phyloP scores from a whole-genome alignment of 2,113 vertebrate genomes.

The Centropus unirufus region DNA sequence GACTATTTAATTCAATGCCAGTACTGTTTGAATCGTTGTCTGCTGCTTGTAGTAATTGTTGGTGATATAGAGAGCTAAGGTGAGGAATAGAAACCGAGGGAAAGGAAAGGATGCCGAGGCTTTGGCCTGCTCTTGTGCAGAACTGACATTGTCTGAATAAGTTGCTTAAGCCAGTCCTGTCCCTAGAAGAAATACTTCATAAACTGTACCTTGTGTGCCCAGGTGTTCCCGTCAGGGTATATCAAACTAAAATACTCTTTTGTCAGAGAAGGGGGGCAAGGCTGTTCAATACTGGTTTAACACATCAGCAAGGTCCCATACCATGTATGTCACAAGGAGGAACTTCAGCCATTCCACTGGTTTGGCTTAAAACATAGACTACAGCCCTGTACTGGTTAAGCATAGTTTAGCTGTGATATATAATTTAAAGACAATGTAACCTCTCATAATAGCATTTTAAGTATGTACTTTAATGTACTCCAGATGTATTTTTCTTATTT shows the following conservation, averaged over 20 bases:
- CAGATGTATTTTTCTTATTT: not conserved
- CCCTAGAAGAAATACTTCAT: not conserved
- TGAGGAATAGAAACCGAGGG: not conserved
- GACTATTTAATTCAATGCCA: not conserved
- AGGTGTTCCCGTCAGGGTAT: not conserved
- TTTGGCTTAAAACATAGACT: not conserved
- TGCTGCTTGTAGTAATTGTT: not conserved
- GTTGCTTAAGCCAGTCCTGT: not conserved
- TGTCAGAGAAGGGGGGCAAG: not conserved
- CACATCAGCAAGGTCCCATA: not conserved
- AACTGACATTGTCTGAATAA: not conserved
- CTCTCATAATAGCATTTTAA: not conserved
- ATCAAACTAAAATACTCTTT: not conserved
- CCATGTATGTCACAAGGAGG: not conserved
- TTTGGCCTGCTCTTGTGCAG: not conserved
- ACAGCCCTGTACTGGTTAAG: not conserved
- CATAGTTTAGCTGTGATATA: not conserved
- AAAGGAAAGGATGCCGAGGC: not conserved
- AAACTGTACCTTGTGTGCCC: not conserved
- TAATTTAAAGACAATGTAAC: not conserved
- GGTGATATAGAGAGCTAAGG: not conserved
- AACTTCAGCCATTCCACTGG: not conserved
- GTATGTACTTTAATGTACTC: not conserved
- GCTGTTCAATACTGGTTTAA: not conserved
- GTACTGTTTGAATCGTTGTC: not conserved